phyloP scores from a whole-genome alignment of 2,113 vertebrate genomes.

The Gopherus flavomarginatus region DNA sequence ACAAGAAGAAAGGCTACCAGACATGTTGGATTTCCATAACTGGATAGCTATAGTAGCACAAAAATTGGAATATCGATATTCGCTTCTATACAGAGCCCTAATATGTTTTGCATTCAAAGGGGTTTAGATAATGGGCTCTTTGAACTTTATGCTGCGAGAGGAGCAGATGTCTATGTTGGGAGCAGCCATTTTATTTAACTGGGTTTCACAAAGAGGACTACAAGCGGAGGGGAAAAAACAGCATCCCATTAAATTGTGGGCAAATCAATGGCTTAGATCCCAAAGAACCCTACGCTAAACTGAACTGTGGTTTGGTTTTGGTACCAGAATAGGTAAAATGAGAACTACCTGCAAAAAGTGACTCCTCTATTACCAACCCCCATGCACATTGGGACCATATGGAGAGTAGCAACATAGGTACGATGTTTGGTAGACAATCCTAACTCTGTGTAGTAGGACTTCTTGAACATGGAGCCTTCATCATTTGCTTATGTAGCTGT shows the following conservation, averaged over 20 bases:
- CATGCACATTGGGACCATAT: neutral
- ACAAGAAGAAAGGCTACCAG: conserved; percentile 61
- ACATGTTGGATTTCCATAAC: neutral
- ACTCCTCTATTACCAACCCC: neutral
- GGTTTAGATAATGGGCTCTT: neutral
- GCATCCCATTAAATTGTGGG: neutral
- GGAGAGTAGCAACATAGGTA: rapidly evolving
- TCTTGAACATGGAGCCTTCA: neutral
- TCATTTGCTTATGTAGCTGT: neutral
- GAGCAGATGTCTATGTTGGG: rapidly evolving
- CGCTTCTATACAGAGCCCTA: neutral
- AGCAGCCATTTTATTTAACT: neutral
- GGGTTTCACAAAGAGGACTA: neutral
- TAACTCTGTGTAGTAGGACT: neutral
- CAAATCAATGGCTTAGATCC: neutral
- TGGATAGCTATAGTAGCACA: neutral
- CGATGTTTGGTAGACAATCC: neutral
- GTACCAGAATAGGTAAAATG: neutral
- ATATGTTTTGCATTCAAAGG: neutral
- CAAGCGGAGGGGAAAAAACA: neutral
- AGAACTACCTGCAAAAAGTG: neutral
- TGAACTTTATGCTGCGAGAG: rapidly evolving
- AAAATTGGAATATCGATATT: neutral
- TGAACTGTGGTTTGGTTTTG: neutral
- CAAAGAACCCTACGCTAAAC: neutral